Evolutionary conservation across 2,888 invertebrate genomes (phyloP).

Genomic region (Calameuta idolon): DNA sequence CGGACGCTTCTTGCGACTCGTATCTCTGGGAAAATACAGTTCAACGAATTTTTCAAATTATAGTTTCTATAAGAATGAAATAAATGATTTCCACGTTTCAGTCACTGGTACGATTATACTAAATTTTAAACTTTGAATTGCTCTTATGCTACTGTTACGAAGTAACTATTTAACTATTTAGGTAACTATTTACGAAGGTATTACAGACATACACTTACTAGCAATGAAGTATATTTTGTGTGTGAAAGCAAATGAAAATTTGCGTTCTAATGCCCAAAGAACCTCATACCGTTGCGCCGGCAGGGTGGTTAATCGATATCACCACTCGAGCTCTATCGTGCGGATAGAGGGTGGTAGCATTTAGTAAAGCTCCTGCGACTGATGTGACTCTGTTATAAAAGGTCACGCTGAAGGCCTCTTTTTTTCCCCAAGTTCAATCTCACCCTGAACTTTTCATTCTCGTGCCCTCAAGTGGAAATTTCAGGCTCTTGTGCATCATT

Average conservation of each 20-base stretch:
- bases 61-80: neutral
- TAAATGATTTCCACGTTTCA: neutral
- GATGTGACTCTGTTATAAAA: constrained; percentile 49
- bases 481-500: neutral
- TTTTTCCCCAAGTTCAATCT: constrained; percentile 34
- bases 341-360: constrained; percentile 8
- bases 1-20: neutral
- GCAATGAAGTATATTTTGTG: neutral
- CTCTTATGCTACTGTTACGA: too few species aligned
- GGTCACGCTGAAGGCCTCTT: constrained; percentile 50
- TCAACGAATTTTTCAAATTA: neutral
- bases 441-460: constrained; percentile 9
- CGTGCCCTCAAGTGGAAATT: neutral
- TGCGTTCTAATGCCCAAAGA: neutral
- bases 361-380: constrained; percentile 30
- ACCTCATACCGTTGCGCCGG: neutral
- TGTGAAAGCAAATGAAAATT: neutral
- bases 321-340: constrained; percentile 20
- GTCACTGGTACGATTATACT: neutral
- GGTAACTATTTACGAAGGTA: too few species aligned
- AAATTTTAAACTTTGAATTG: neutral
- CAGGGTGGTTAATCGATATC: constrained; percentile 11
- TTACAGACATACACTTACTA: neutral
- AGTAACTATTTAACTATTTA: too few species aligned
- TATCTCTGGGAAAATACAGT: neutral